phyloP scores from a whole-genome alignment of 1,140 invertebrate species.

The Cydia fagiglandana region DNA sequence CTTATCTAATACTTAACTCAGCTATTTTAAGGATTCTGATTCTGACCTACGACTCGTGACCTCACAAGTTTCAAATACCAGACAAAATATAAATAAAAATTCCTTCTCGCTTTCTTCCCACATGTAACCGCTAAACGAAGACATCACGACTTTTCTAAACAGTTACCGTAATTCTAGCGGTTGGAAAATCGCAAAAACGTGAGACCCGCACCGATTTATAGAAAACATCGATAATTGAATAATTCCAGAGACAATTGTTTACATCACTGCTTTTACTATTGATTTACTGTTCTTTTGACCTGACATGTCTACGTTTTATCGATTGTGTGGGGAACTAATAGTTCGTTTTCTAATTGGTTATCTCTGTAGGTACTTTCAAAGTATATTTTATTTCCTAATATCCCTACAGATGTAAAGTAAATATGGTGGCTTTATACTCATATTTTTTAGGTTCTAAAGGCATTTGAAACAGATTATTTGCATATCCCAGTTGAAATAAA shows the following conservation, averaged over 20 bases:
- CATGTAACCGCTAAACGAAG: slow-evolving; percentile 15
- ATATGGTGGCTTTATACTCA: too few relatives aligned
- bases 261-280: slow-evolving; percentile 31
- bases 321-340: neutral
- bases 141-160: slow-evolving; percentile 22
- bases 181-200: slow-evolving; percentile 26
- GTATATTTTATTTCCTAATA: neutral
- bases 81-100: slow-evolving; percentile 1
- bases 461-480: too few relatives aligned
- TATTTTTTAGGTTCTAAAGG: too few relatives aligned
- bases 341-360: slow-evolving; percentile 5
- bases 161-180: slow-evolving; percentile 22
- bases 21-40: too few relatives aligned
- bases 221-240: slow-evolving; percentile 32
- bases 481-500: too few relatives aligned
- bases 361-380: too few relatives aligned
- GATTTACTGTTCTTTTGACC: slow-evolving; percentile 1
- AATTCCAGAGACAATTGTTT: slow-evolving; percentile 26
- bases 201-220: slow-evolving; percentile 22
- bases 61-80: neutral
- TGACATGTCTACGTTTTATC: neutral
- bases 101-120: slow-evolving; percentile 3
- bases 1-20: too few relatives aligned
- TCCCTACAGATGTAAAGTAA: neutral
- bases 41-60: neutral